phyloP scores from a whole-genome alignment of 2,113 vertebrate genomes.

The Gymnarchus niloticus region DNA sequence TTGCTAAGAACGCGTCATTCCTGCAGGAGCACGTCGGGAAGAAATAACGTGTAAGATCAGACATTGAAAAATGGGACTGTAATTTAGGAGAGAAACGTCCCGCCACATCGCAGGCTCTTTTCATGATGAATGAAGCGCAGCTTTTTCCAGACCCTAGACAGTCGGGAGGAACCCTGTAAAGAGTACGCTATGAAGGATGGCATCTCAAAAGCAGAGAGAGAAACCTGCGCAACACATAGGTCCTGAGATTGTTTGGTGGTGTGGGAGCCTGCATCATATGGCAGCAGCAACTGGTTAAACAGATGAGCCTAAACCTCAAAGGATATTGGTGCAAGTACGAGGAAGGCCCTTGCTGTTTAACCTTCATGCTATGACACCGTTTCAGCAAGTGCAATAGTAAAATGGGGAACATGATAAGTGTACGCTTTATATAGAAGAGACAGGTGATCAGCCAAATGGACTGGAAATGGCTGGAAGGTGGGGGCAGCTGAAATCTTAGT shows the following conservation, averaged over 20 bases:
- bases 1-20: not conserved
- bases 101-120: not conserved
- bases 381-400: not conserved
- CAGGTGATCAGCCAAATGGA: not conserved
- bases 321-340: too few species aligned
- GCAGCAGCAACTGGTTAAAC: too few species aligned
- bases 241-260: too few species aligned
- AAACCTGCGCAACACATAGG: too few species aligned
- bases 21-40: conserved; percentile 14
- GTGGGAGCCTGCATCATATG: not conserved
- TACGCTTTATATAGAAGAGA: not conserved
- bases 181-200: not conserved
- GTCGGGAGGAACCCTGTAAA: not conserved
- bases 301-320: too few species aligned
- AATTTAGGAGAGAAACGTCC: not conserved
- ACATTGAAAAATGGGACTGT: conserved; percentile 19
- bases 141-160: not conserved
- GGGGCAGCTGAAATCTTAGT: not conserved
- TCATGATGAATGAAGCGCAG: not conserved
- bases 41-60: not conserved
- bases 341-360: too few species aligned
- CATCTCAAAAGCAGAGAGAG: not conserved
- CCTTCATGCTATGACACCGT: too few species aligned
- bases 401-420: not conserved
- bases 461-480: not conserved